phyloP scores from a whole-genome alignment of 2,113 vertebrate species.

The Scolopax mira region DNA sequence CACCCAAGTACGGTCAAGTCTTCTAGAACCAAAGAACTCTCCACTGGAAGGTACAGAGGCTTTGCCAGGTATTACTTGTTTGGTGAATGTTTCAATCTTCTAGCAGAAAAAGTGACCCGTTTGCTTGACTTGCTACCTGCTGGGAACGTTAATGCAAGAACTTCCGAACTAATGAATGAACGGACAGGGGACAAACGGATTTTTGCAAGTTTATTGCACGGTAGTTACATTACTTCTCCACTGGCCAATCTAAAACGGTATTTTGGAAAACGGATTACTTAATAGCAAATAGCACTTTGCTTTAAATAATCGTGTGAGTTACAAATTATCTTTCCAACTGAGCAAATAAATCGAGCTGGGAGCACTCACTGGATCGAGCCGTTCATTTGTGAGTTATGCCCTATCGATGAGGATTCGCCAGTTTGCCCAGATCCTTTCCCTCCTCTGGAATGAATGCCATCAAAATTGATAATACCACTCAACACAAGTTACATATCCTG shows the following conservation, averaged over 20 bases:
- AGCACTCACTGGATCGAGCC: background rate
- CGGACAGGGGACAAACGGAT: background rate
- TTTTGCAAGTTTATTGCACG: constrained; percentile 32
- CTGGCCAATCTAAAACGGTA: background rate
- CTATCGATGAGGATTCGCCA: background rate
- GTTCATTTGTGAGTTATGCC: background rate
- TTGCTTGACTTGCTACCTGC: constrained; percentile 39
- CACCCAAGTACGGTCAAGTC: background rate
- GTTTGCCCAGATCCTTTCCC: background rate
- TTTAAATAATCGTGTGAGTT: background rate
- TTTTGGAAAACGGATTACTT: background rate
- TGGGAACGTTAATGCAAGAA: background rate
- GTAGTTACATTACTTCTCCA: constrained; percentile 32
- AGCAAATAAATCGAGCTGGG: background rate
- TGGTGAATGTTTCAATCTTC: constrained; percentile 9
- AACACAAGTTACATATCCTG: background rate
- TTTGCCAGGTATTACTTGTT: background rate
- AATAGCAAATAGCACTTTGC: background rate
- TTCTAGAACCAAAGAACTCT: constrained; percentile 11
- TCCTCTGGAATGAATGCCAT: background rate
- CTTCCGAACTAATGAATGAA: constrained; percentile 23
- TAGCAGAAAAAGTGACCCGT: constrained; percentile 22
- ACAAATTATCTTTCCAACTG: background rate
- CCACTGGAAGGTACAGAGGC: background rate
- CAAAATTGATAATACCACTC: background rate